These are phyloP conservation scores for Idaea aversata DNA, from an alignment of 2,888 invertebrate species.

Conservation along the genomic window DNA sequence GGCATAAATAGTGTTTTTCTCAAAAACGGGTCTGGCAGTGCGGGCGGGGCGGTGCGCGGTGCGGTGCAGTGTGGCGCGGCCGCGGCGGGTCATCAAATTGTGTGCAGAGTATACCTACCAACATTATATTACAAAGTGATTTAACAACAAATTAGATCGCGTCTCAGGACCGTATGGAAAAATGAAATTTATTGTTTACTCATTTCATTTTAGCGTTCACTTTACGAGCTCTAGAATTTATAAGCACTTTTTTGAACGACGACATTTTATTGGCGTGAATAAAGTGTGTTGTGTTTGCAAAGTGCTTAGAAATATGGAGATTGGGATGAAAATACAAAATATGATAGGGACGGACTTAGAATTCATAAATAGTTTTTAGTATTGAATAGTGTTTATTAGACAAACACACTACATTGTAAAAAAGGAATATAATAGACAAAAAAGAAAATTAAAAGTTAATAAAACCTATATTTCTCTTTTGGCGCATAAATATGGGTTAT, in stretches of 20 bases:
- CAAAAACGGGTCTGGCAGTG: too few species aligned
- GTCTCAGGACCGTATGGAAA: conserved; percentile 9
- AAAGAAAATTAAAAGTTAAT: too few species aligned
- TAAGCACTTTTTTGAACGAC: not conserved
- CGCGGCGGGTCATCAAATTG: too few species aligned
- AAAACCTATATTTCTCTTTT: too few species aligned
- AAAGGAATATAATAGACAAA: too few species aligned
- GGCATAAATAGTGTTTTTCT: too few species aligned
- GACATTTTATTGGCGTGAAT: not conserved
- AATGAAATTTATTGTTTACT: conserved; percentile 16
- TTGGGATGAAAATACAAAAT: conserved; percentile 1
- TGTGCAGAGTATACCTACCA: too few species aligned
- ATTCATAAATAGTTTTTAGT: not conserved
- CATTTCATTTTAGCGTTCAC: conserved; percentile 10
- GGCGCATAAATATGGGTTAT: too few species aligned
- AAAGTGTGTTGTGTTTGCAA: not conserved
- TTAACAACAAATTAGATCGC: conserved; percentile 9
- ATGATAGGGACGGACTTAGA: not conserved
- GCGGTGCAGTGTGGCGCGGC: too few species aligned
- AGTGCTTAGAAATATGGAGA: not conserved
- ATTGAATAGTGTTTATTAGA: not conserved
- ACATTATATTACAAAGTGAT: not conserved
- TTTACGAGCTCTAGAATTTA: conserved; percentile 17
- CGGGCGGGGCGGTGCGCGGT: too few species aligned
- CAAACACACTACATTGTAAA: too few species aligned